Conservation (phyloP, 2,113 vertebrate species). For the Channa argus region DNA sequence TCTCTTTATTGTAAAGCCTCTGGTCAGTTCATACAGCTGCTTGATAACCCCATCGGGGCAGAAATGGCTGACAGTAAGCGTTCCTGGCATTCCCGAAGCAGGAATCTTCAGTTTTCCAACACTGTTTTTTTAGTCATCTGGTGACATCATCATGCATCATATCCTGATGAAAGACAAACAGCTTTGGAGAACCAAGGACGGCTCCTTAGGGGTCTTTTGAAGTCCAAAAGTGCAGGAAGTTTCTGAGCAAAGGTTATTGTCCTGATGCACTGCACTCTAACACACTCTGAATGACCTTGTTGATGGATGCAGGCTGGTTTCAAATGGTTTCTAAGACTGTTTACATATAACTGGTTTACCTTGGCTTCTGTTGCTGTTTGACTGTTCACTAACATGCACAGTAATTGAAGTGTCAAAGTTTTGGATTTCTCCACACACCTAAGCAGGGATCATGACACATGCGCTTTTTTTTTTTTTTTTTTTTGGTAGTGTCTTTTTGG, state of each 20-base stretch:
- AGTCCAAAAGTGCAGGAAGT: slow-evolving; percentile 57
- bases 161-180: slow-evolving; percentile 60
- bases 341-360: neutral
- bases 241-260: slow-evolving; percentile 28
- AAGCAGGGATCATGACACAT: too few relatives aligned
- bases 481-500: too few relatives aligned
- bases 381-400: too few relatives aligned
- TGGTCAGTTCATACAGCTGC: slow-evolving; percentile 22
- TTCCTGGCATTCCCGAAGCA: slow-evolving; percentile 56
- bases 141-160: slow-evolving; percentile 65
- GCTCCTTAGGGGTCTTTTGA: slow-evolving; percentile 36
- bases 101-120: slow-evolving; percentile 51
- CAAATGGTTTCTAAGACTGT: slow-evolving; percentile 4
- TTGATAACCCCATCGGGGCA: slow-evolving; percentile 22
- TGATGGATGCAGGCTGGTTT: slow-evolving; percentile 2
- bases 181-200: neutral
- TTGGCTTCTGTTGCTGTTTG: neutral
- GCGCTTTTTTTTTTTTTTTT: too few relatives aligned
- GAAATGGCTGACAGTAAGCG: slow-evolving; percentile 15
- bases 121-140: slow-evolving; percentile 45
- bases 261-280: slow-evolving; percentile 7
- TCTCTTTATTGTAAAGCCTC: slow-evolving; percentile 30
- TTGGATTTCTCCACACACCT: too few relatives aligned
- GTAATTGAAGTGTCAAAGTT: too few relatives aligned
- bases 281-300: slow-evolving; percentile 1